Evolutionary conservation across 1,140 invertebrate species (phyloP).

Genomic region (Arctopsyche grandis): DNA sequence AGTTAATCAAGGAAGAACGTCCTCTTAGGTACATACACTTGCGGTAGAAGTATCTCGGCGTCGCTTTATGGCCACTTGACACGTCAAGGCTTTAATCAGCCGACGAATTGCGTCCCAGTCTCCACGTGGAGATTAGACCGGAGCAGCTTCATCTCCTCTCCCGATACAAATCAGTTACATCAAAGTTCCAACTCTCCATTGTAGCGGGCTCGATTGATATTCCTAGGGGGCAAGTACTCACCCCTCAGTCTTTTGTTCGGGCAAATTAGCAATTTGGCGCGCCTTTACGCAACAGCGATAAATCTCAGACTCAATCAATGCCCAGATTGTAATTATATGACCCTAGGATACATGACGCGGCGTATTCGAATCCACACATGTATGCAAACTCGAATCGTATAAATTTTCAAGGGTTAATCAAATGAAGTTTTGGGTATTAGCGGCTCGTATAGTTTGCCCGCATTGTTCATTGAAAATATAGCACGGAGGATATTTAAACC

Average conservation of each 20-base stretch:
- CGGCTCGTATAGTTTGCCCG: neutral
- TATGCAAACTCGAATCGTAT: too few relatives aligned
- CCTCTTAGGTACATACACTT: neutral
- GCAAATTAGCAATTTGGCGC: constrained; percentile 1
- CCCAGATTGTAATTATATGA: too few relatives aligned
- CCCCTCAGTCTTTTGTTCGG: constrained; percentile 9
- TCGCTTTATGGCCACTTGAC: constrained; percentile 44
- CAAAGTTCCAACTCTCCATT: neutral
- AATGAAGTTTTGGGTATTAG: neutral
- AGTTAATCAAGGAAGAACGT: constrained; percentile 26
- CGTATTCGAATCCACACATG: too few relatives aligned
- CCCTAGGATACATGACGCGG: too few relatives aligned
- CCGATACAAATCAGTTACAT: constrained; percentile 17
- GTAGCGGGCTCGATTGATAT: constrained; percentile 1
- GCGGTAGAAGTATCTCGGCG: constrained; percentile 2
- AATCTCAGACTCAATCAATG: neutral
- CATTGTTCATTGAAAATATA: neutral
- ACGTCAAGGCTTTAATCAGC: constrained; percentile 49
- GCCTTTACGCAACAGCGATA: neutral
- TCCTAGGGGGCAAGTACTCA: neutral
- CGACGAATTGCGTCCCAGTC: constrained; percentile 36
- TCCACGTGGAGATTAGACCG: constrained; percentile 34
- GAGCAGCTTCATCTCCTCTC: neutral
- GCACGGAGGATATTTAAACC: neutral
- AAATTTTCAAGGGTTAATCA: too few relatives aligned